These are phyloP conservation scores for Coracopsis vasa DNA, from an alignment of 2,113 vertebrate genomes.

Conservation along the genomic window DNA sequence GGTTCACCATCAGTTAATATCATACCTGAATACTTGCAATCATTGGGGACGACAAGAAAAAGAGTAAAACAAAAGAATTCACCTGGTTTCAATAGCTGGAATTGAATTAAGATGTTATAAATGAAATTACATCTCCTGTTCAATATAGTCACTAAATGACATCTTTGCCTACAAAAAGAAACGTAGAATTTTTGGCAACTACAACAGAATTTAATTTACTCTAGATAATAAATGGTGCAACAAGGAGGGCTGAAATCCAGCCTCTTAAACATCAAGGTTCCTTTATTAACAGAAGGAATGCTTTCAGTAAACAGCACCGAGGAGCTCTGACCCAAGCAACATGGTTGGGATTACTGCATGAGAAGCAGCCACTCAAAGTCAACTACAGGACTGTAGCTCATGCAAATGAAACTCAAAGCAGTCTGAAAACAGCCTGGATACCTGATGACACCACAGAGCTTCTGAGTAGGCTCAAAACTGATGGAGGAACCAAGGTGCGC, in stretches of 20 bases:
- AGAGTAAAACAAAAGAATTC: not conserved
- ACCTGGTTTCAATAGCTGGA: not conserved
- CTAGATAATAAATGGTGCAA: not conserved
- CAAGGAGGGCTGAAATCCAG: not conserved
- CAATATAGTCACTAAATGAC: not conserved
- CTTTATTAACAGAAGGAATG: not conserved
- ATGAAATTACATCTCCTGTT: not conserved
- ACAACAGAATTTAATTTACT: not conserved
- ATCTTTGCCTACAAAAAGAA: not conserved
- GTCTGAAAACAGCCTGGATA: not conserved
- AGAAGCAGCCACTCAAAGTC: not conserved
- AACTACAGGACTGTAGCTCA: not conserved
- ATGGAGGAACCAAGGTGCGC: not conserved
- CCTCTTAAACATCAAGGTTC: not conserved
- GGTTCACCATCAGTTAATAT: not conserved
- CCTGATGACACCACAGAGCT: not conserved
- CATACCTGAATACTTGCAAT: not conserved
- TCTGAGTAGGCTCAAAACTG: not conserved
- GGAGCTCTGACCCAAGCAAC: not conserved
- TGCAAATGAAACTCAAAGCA: not conserved
- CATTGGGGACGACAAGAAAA: not conserved
- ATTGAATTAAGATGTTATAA: not conserved
- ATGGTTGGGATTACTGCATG: fast-evolving
- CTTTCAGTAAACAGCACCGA: not conserved
- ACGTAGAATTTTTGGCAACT: not conserved